These are phyloP conservation scores for Lacerta viridis DNA, from an alignment of 2,797 vertebrate genomes.

Conservation along the genomic window DNA sequence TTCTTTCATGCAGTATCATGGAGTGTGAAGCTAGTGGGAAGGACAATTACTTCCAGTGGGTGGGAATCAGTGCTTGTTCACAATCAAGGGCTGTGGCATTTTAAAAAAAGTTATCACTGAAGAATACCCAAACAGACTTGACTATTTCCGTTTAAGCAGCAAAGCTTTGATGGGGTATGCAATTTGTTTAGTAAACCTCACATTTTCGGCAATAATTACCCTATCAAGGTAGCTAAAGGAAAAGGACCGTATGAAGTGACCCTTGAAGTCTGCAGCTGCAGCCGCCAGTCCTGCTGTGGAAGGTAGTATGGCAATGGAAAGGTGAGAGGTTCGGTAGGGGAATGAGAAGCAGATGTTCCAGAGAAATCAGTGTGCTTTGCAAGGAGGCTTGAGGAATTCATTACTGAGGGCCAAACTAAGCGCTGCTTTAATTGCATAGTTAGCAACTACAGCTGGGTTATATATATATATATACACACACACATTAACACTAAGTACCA, in stretches of 20 bases:
- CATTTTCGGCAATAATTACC: conserved; percentile 54
- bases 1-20: background rate
- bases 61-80: background rate
- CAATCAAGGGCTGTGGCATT: background rate
- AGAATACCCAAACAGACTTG: background rate
- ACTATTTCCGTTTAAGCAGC: background rate
- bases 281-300: accelerated
- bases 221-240: conserved; percentile 25
- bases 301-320: background rate
- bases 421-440: background rate
- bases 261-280: conserved; percentile 57
- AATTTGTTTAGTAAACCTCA: conserved; percentile 51
- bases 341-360: conserved; percentile 9
- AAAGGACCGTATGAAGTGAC: conserved; percentile 49
- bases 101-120: background rate
- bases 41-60: background rate
- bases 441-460: too few species aligned
- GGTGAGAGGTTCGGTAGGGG: background rate
- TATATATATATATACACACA: too few species aligned
- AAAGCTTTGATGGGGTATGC: background rate
- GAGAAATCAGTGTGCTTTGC: background rate
- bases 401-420: background rate
- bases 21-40: background rate
- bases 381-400: background rate
- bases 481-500: too few species aligned